Conservation (phyloP, 2,888 invertebrate genomes). For the Syrphus vitripennis region DNA sequence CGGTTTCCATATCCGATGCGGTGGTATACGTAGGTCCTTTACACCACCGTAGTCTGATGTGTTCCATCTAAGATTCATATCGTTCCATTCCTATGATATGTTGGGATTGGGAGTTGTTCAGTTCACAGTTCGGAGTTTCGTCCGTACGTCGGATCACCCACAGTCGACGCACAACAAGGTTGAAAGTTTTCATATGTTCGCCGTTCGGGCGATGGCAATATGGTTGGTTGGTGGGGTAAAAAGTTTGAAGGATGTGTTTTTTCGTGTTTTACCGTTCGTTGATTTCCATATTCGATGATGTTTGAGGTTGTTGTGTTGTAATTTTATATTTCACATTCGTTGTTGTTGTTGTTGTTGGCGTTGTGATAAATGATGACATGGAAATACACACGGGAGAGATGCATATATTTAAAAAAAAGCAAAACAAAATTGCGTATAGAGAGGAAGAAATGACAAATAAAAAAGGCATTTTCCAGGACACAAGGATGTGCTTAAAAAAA, state of each 20-base stretch:
- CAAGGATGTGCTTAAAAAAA: constrained; percentile 47
- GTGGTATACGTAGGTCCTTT: constrained; percentile 96
- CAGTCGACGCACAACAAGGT: background rate
- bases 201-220: background rate
- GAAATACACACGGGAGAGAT: constrained; percentile 69
- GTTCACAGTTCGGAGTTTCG: background rate
- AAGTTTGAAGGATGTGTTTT: constrained; percentile 48
- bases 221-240: constrained; percentile 8
- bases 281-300: constrained; percentile 68
- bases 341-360: constrained; percentile 34
- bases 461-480: constrained; percentile 55
- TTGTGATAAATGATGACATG: constrained; percentile 70
- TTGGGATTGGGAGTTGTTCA: constrained; percentile 70
- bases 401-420: constrained; percentile 64
- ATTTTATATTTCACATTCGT: constrained; percentile 29
- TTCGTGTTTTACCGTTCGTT: constrained; percentile 66
- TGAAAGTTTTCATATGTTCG: constrained; percentile 36
- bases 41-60: constrained; percentile 97
- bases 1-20: constrained; percentile 98
- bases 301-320: constrained; percentile 67
- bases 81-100: constrained; percentile 99
- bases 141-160: background rate
- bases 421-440: constrained; percentile 21
- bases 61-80: constrained; percentile 99
- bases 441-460: constrained; percentile 29